Percentiles rank a stretch among this genome's conserved stretches.
These are phyloP conservation scores for Prunella strophiata DNA, from an alignment of 2,797 vertebrate genomes.

Conservation along the genomic window DNA sequence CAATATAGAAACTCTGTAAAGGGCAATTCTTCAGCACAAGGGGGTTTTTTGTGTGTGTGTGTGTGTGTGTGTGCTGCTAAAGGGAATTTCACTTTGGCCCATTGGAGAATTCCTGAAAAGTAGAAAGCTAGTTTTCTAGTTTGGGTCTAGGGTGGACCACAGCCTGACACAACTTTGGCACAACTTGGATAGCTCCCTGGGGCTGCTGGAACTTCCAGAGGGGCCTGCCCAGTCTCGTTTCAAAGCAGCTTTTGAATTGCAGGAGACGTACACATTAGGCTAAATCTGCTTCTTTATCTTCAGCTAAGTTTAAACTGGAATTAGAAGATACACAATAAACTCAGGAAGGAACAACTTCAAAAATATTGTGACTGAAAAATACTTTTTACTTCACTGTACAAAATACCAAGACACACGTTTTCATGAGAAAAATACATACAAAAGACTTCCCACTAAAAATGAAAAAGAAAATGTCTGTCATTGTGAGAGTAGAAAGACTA, in stretches of 20 bases:
- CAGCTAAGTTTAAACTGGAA: not conserved
- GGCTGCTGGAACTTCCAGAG: not conserved
- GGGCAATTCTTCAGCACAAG: not conserved
- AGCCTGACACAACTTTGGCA: constrained; percentile 11
- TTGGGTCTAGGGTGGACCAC: not conserved
- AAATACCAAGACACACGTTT: not conserved
- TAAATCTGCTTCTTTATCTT: not conserved
- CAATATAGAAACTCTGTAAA: not conserved
- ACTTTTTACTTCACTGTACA: not conserved
- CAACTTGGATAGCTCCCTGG: not conserved
- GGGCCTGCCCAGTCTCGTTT: not conserved
- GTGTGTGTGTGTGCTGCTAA: not conserved
- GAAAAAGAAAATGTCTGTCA: constrained; percentile 65
- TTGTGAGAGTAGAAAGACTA: constrained; percentile 57
- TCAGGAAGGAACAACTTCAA: not conserved
- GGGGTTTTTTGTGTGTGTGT: not conserved
- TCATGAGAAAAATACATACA: not conserved
- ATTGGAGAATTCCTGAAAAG: not conserved
- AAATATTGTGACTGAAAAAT: constrained; percentile 6
- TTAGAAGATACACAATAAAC: not conserved
- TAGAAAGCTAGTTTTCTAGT: constrained; percentile 12
- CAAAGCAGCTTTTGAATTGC: constrained; percentile 34
- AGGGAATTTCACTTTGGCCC: not conserved
- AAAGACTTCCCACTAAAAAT: constrained; percentile 62
- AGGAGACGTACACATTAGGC: not conserved